phyloP scores from a whole-genome alignment of 2,797 vertebrate species.

The Anableps anableps region DNA sequence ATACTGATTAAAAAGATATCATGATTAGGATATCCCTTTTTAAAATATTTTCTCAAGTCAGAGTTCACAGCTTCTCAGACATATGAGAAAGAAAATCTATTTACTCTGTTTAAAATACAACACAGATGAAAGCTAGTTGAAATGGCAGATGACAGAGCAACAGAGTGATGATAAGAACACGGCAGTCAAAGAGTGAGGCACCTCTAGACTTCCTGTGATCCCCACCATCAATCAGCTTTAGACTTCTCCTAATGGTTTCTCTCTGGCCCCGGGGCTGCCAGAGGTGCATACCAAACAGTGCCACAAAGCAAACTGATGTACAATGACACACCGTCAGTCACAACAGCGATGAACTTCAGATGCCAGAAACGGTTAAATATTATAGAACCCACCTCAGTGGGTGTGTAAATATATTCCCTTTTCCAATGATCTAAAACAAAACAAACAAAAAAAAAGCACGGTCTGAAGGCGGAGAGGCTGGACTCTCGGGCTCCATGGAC shows the following conservation, averaged over 20 bases:
- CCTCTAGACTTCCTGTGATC: constrained; percentile 71
- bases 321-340: constrained; percentile 60
- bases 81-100: constrained; percentile 15
- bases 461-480: constrained; percentile 24
- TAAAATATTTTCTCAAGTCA: constrained; percentile 24
- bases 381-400: constrained; percentile 34
- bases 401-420: constrained; percentile 35
- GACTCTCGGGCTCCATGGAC: constrained; percentile 48
- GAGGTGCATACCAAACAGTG: constrained; percentile 69
- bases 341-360: constrained; percentile 50
- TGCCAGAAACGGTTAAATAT: constrained; percentile 64
- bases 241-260: constrained; percentile 75
- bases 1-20: not conserved
- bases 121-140: constrained; percentile 42
- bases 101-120: constrained; percentile 38
- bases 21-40: not conserved
- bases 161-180: constrained; percentile 49
- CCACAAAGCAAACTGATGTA: constrained; percentile 63
- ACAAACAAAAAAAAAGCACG: not conserved
- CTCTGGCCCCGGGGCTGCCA: constrained; percentile 65
- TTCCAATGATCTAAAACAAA: constrained; percentile 58
- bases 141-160: constrained; percentile 45
- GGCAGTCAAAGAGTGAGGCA: constrained; percentile 63
- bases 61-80: constrained; percentile 14
- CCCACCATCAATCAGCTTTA: constrained; percentile 79